Evolutionary conservation across 2,113 vertebrate species (phyloP).

Genomic region (Microcebus griseorufus): DNA sequence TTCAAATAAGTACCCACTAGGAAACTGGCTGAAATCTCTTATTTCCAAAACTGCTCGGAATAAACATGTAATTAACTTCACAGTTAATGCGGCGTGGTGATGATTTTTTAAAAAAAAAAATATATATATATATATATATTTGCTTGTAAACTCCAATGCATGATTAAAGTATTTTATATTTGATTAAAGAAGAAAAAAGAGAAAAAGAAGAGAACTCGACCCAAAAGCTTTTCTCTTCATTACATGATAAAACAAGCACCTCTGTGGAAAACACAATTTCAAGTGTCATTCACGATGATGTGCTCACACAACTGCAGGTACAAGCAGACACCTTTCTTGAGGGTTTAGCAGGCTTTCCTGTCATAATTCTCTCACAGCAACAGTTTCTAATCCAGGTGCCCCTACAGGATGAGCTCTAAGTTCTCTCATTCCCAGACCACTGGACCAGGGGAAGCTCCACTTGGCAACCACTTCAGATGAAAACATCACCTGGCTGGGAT

Average conservation of each 20-base stretch:
- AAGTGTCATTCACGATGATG: slow-evolving; percentile 46
- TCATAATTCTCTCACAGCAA: background rate
- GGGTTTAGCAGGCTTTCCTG: background rate
- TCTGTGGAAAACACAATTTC: slow-evolving; percentile 23
- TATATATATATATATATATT: background rate
- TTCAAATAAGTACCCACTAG: slow-evolving; percentile 7
- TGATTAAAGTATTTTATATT: slow-evolving; percentile 35
- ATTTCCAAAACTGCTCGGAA: slow-evolving; percentile 40
- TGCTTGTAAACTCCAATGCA: background rate
- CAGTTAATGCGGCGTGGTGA: background rate
- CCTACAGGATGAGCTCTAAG: background rate
- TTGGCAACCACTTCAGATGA: background rate
- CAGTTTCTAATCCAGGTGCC: slow-evolving; percentile 7
- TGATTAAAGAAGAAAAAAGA: slow-evolving; percentile 33
- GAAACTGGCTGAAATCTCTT: slow-evolving; percentile 22
- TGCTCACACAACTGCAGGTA: background rate
- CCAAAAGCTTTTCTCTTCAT: background rate
- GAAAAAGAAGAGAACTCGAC: background rate
- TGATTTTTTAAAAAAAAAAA: background rate
- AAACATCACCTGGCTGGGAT: background rate
- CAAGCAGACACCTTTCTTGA: slow-evolving; percentile 15
- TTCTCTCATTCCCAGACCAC: background rate
- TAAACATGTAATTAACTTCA: slow-evolving; percentile 13
- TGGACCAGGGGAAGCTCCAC: background rate
- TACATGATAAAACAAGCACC: slow-evolving; percentile 18